Evolutionary conservation across 2,888 invertebrate genomes (phyloP).

Genomic region (Ecliptopera silaceata): DNA sequence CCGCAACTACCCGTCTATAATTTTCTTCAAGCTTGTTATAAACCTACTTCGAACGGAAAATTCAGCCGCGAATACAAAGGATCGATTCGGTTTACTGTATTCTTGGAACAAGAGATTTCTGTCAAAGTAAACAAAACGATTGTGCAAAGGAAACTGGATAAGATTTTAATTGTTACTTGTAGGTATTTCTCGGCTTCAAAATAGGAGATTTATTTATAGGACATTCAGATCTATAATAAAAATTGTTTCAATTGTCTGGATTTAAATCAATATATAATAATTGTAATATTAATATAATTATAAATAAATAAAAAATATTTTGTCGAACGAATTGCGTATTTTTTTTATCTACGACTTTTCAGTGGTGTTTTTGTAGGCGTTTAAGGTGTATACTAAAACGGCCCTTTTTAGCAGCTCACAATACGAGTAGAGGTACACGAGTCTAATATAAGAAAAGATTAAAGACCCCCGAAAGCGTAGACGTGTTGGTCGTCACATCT

Average conservation of each 20-base stretch:
- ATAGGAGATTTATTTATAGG: too few species aligned
- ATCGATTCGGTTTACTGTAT: slow-evolving; percentile 61
- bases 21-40: slow-evolving; percentile 67
- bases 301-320: too few species aligned
- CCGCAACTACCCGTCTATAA: slow-evolving; percentile 63
- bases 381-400: too few species aligned
- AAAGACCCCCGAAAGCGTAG: slow-evolving; percentile 56
- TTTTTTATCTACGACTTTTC: too few species aligned
- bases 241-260: too few species aligned
- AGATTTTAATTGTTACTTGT: neutral
- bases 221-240: too few species aligned
- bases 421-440: slow-evolving; percentile 34
- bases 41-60: slow-evolving; percentile 53
- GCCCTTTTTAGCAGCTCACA: slow-evolving; percentile 1
- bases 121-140: slow-evolving; percentile 28
- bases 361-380: too few species aligned
- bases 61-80: slow-evolving; percentile 53
- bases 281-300: too few species aligned
- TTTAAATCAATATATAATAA: too few species aligned
- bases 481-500: slow-evolving; percentile 54
- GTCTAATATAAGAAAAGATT: slow-evolving; percentile 56
- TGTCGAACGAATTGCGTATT: too few species aligned
- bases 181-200: too few species aligned
- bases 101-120: slow-evolving; percentile 34
- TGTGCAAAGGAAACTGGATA: slow-evolving; percentile 29